Evolutionary conservation across 2,888 invertebrate genomes (phyloP).

Genomic region (Craniophora ligustri): DNA sequence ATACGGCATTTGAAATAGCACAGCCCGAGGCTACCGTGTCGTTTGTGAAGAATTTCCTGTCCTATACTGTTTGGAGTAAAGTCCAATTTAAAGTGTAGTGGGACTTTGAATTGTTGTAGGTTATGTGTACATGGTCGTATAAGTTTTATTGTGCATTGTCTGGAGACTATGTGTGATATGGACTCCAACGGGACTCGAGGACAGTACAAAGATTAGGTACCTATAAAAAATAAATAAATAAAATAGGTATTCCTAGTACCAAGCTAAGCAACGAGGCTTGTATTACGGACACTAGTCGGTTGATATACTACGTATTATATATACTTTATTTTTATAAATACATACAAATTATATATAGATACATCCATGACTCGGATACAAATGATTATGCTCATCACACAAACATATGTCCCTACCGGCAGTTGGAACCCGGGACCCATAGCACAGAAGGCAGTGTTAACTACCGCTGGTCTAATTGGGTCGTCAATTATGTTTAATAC

Average conservation of each 20-base stretch:
- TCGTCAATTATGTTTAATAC: no score
- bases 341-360: no score
- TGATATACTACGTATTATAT: no score
- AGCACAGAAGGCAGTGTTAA: no score
- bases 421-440: no score
- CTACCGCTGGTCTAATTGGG: no score
- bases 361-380: no score
- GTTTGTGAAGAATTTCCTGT: slow-evolving; percentile 25
- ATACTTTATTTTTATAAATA: no score
- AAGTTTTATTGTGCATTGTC: slow-evolving; percentile 36
- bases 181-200: background rate
- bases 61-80: slow-evolving; percentile 11
- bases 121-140: slow-evolving; percentile 22
- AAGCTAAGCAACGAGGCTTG: background rate
- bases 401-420: no score
- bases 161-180: slow-evolving; percentile 17
- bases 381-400: no score
- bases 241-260: background rate
- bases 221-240: background rate
- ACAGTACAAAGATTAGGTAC: background rate
- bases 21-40: slow-evolving; percentile 12
- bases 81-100: slow-evolving; percentile 16
- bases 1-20: slow-evolving; percentile 44
- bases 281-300: no score
- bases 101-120: slow-evolving; percentile 39